Evolutionary conservation across 2,797 vertebrate species (phyloP).

Genomic region (Amblyopsis hoosieri): DNA sequence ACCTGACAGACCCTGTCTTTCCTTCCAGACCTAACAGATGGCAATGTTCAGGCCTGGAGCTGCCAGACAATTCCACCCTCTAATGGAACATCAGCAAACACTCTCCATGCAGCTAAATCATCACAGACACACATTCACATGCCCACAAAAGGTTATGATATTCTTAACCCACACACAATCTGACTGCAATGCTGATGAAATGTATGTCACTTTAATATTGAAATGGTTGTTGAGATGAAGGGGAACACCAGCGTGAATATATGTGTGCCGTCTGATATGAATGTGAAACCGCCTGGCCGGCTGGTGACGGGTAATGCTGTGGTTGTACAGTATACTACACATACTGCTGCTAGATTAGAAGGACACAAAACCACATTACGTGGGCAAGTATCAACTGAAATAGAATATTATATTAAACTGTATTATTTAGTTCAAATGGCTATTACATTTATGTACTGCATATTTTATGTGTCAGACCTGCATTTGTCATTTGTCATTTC

Average conservation of each 20-base stretch:
- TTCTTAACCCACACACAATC: constrained; percentile 36
- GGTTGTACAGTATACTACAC: no score
- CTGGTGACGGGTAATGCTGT: no score
- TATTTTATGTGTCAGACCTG: no score
- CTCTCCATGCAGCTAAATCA: constrained; percentile 11
- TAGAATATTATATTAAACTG: no score
- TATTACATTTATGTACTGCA: no score
- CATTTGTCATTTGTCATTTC: no score
- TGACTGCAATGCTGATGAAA: constrained; percentile 32
- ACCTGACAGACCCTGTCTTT: background rate
- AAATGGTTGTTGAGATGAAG: constrained; percentile 21
- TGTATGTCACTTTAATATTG: constrained; percentile 12
- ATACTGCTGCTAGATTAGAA: no score
- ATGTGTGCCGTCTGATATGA: background rate
- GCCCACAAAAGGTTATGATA: constrained; percentile 33
- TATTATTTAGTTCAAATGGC: no score
- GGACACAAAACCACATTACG: no score
- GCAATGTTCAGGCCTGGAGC: constrained; percentile 39
- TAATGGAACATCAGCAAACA: constrained; percentile 45
- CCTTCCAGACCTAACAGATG: constrained; percentile 57
- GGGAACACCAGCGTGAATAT: background rate
- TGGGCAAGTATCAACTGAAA: no score
- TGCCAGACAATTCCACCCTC: constrained; percentile 46
- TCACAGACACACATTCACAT: constrained; percentile 17
- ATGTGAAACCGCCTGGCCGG: background rate